phyloP scores from a whole-genome alignment of 2,888 invertebrate genomes.

The Drosophila demipolita region DNA sequence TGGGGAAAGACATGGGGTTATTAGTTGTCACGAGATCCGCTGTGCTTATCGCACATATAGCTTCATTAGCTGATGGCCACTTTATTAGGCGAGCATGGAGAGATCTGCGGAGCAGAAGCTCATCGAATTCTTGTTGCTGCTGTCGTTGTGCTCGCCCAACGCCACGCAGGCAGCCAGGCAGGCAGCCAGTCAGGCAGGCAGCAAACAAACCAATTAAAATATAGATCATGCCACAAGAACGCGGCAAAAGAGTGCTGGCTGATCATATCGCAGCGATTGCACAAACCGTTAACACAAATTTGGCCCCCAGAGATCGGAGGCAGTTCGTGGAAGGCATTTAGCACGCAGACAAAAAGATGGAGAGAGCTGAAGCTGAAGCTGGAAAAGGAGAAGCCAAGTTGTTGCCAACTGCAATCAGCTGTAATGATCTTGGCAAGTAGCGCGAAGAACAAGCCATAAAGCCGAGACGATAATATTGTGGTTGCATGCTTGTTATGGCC shows the following conservation, averaged over 20 bases:
- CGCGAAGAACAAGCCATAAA: conserved; percentile 71
- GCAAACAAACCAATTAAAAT: conserved; percentile 70
- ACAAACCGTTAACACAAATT: conserved; percentile 66
- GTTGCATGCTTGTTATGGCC: conserved; percentile 55
- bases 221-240: conserved; percentile 69
- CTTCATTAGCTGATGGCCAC: conserved; percentile 76
- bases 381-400: conserved; percentile 30
- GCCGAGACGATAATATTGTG: conserved; percentile 54
- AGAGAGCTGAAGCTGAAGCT: background rate
- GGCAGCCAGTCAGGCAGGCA: too few species aligned
- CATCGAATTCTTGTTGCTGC: conserved; percentile 26
- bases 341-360: conserved; percentile 48
- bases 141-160: conserved; percentile 8
- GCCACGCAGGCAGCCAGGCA: conserved; percentile 9
- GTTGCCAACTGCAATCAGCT: conserved; percentile 35
- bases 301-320: conserved; percentile 52
- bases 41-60: conserved; percentile 54
- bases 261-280: conserved; percentile 56
- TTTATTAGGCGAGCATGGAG: conserved; percentile 47
- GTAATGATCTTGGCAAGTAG: conserved; percentile 47
- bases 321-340: conserved; percentile 72
- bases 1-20: conserved; percentile 27
- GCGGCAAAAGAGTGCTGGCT: conserved; percentile 16
- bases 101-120: conserved; percentile 8
- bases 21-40: conserved; percentile 40